Conservation (phyloP, 2,888 invertebrate genomes). For the Papilio gigon region DNA sequence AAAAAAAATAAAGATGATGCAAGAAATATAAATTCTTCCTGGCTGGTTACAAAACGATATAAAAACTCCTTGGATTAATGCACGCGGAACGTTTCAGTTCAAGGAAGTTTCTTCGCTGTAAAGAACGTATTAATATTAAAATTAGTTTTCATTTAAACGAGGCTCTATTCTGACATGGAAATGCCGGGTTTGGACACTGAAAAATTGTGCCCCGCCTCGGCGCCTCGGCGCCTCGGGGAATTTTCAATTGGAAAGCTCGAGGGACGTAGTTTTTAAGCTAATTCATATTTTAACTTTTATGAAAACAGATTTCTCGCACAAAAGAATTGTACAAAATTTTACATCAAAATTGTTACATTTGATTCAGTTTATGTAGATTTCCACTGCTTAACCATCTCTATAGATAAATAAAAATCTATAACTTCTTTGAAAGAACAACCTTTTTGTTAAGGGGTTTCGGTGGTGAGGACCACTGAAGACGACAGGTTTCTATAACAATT, state of each 20-base stretch:
- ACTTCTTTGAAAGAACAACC: too few relatives aligned
- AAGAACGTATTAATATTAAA: constrained; percentile 67
- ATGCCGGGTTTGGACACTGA: constrained; percentile 63
- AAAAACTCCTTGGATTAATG: constrained; percentile 35
- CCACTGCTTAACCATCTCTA: background rate
- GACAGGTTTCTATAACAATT: too few relatives aligned
- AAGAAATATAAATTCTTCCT: constrained; percentile 26
- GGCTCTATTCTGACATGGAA: constrained; percentile 58
- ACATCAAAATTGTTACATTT: background rate
- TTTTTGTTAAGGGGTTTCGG: too few relatives aligned
- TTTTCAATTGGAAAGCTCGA: constrained; percentile 53
- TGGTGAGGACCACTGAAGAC: too few relatives aligned
- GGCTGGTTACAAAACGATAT: constrained; percentile 27
- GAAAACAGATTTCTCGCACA: constrained; percentile 18
- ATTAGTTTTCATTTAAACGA: constrained; percentile 72
- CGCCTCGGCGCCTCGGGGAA: constrained; percentile 51
- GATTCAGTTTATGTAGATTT: background rate
- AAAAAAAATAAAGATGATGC: constrained; percentile 22
- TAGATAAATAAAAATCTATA: too few relatives aligned
- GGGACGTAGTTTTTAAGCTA: constrained; percentile 34
- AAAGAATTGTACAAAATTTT: constrained; percentile 17
- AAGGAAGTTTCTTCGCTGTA: constrained; percentile 42
- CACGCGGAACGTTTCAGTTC: constrained; percentile 33
- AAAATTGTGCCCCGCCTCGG: constrained; percentile 58
- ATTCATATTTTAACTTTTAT: constrained; percentile 36